Percentiles rank a stretch among this genome's conserved stretches.
phyloP scores from a whole-genome alignment of 2,888 invertebrate species.

The Lagria hirta region DNA sequence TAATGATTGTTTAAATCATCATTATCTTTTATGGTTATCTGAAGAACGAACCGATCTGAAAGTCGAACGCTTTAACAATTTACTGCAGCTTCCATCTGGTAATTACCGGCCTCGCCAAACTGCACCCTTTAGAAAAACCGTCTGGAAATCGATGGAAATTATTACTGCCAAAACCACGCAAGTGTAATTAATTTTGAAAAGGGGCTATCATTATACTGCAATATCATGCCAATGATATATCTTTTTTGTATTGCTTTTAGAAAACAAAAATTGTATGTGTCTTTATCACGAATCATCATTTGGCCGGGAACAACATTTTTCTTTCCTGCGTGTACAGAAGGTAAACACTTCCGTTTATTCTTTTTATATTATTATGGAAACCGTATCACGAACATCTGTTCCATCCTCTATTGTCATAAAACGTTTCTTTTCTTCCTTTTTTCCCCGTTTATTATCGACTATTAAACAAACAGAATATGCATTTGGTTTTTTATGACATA shows the following conservation, averaged over 20 bases:
- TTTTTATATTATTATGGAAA: slow-evolving; percentile 9
- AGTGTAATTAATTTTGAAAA: slow-evolving; percentile 11
- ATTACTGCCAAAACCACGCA: slow-evolving; percentile 1
- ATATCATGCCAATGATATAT: no score
- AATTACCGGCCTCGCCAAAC: slow-evolving; percentile 13
- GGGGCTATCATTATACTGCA: slow-evolving; percentile 2
- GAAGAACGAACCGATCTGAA: slow-evolving; percentile 8
- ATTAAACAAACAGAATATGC: no score
- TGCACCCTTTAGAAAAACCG: slow-evolving; percentile 6
- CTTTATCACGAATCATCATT: slow-evolving; percentile 1
- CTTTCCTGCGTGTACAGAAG: slow-evolving; percentile 2
- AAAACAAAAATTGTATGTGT: slow-evolving; percentile 2
- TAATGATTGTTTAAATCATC: slow-evolving; percentile 26
- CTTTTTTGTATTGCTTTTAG: slow-evolving; percentile 3
- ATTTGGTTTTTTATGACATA: no score
- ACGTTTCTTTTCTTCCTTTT: no score
- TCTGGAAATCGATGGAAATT: slow-evolving; percentile 2
- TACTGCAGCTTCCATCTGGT: slow-evolving; percentile 9
- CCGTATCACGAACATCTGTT: slow-evolving; percentile 16
- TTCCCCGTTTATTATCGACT: no score
- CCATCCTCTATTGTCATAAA: no score
- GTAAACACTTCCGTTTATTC: slow-evolving; percentile 14
- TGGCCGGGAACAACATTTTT: slow-evolving; percentile 6
- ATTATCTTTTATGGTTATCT: slow-evolving; percentile 21
- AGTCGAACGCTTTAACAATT: slow-evolving; percentile 6